Base-by-base conservation (phyloP, 2,113 vertebrate species). In the Ochotona curzoniae region DNA sequence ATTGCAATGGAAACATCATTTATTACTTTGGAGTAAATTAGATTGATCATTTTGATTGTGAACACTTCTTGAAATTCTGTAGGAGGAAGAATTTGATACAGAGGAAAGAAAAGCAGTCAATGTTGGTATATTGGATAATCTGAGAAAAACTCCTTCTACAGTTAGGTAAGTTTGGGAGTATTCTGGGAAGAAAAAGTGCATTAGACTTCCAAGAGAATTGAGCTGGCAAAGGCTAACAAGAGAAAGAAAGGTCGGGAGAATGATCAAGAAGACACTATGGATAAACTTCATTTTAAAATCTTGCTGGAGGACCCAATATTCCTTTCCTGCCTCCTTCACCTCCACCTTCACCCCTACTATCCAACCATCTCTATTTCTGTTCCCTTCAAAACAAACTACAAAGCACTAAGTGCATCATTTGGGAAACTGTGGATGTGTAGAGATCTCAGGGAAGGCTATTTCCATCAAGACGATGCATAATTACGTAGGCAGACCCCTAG, bases 341-440 rank as follows among this genome's bases (percentile, higher is more conserved):
- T 8, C 7, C 47, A 0, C 30, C 17, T 78, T 71, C 1, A 32
- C 1, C 30, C 6, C 8, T 5, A 9, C 4, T 78, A 21, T 57
- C 32, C 20, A 5, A n/a, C 5, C 61, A 51, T 64, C 47, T 6
- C 67, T 81, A 38, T 9, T 21, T 28, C 38, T 57, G 86, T 47
- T 23, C 28, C 6, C 17, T 79, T 51, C 83, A 90, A 67, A 10
- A 13, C 25, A 63, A 87, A 28, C 10, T 8, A 21, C 64, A 73
- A 67, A 57, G 14, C 47, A 47, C 10, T 15, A 18, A 14, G 13
- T 15, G 7, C 18, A 51, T 38, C 13, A 13, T n/a, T 47, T 84
- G 11, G 10, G 28, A 30, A 47, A 11, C 1, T 13, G 25, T 8
- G 6, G 4, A 28, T 23, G 30, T 51, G 28, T 8, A 0, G 21